Evolutionary conservation across 2,888 invertebrate species (phyloP), one percentile per base, ranked within the genome.

Genomic region (Amorpha juglandis): DNA sequence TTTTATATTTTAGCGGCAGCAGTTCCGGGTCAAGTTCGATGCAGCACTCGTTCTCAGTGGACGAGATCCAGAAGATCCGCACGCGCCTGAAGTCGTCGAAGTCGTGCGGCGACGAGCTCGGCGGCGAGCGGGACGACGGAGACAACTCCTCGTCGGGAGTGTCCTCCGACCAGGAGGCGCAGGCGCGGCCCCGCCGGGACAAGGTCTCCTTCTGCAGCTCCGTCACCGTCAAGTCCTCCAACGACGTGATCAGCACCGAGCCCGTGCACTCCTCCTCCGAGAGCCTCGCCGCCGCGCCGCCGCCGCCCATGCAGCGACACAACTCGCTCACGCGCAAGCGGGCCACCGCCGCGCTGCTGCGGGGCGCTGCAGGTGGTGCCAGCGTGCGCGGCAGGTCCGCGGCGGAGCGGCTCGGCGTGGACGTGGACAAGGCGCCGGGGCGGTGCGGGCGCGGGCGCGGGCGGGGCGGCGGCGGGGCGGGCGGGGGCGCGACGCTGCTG

Each of bases 141-240:
- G 98, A 98, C 88, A 97, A 97, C 89, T 97, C 97, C 72, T 97
- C 97, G 6, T 97, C 97, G 35, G 97, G 97, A 27, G 97, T 98
- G 0, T 97, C 97, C 72, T 97, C 97, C 63, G 98, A 98, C 89
- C 97, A 98, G 86, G 97, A 92, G 80, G 90, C 90, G 65, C 86
- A 86, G 69, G 85, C 87, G 0, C 75, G 80, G 8, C 83, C 90
- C 52, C 83, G 90, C 1, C 79, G 89, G 12, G 92, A 92, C 76
- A 92, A 91, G 75, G 93, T 94, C 16, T 94, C 93, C 50, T 94
- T 94, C 87, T 93, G 93, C 83, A 85, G 87, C 68, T 93, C 92
- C 63, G 94, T 94, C 21, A 93, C 92, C 14, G 93, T 94, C 14
- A 94, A 94, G 77, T 93, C 93, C 6, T 86, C 86, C 55, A 93